Evolutionary conservation across 23 tunicate species (phyloP).

Genomic region (Diplosoma virens): DNA sequence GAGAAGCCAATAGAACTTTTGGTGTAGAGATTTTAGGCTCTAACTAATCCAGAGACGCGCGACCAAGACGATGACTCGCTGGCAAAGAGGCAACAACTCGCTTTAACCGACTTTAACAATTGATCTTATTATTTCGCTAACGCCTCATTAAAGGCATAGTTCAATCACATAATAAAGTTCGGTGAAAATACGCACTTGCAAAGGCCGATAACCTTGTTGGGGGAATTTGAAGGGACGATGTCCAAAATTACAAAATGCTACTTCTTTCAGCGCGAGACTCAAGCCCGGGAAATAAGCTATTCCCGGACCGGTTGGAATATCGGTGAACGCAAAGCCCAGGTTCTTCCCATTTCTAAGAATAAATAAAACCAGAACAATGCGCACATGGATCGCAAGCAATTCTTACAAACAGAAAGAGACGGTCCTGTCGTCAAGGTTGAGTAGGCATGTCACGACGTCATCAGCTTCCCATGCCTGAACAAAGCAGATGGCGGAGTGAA

Average conservation of each 20-base stretch:
- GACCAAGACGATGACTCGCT: too few relatives aligned
- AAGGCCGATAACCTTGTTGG: constrained; percentile 44
- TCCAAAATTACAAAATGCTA: constrained; percentile 80
- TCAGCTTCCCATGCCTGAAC: constrained; percentile 84
- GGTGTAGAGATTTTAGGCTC: too few relatives aligned
- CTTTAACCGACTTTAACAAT: too few relatives aligned
- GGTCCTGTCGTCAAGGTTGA: constrained; percentile 80
- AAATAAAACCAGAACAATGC: not conserved
- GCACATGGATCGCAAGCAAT: not conserved
- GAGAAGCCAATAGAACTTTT: too few relatives aligned
- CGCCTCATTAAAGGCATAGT: too few relatives aligned
- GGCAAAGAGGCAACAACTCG: too few relatives aligned
- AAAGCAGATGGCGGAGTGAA: too few relatives aligned
- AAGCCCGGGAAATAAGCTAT: constrained; percentile 89
- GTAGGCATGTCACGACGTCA: constrained; percentile 83
- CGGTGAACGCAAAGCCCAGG: constrained; percentile 75
- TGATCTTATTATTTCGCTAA: too few relatives aligned
- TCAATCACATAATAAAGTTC: too few relatives aligned
- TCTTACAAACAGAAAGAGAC: constrained; percentile 75
- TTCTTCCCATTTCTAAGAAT: constrained; percentile 71
- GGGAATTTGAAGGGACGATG: constrained; percentile 59
- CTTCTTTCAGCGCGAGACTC: constrained; percentile 82
- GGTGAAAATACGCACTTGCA: constrained; percentile 77
- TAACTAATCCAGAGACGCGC: too few relatives aligned
- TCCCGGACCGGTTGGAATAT: constrained; percentile 82